Base-by-base conservation (phyloP, 2,888 invertebrate species). In the Drosophila histrio region DNA sequence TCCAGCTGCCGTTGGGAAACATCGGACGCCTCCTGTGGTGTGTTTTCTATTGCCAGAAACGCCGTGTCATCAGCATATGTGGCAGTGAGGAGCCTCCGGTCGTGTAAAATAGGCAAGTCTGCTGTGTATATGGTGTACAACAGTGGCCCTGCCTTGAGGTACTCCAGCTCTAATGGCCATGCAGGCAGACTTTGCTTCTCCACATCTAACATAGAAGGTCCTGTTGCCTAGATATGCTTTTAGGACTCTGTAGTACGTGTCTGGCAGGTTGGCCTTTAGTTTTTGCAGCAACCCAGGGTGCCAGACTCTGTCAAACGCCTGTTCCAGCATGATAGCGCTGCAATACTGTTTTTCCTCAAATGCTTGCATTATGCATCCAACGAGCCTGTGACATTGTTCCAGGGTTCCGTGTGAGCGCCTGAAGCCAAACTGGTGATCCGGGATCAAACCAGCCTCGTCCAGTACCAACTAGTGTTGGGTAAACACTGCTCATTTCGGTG, bases 401-500 rank as follows among this genome's bases (percentile, higher is more conserved):
- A 21, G 38, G 1, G 63, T 63, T 4, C 39, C 36, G 26, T 62
- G 54, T 1, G 38, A 43, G 3, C 47, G 41, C 30, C 54, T 54
- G 49, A 62, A 62, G 56, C 62, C 56, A 56, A 63, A 63, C 39
- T 58, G 63, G 52, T 53, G 47, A 47, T 58, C 39, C 15, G 64
- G n/a, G n/a, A n/a, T n/a, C n/a, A n/a, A n/a, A n/a, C n/a, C n/a
- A n/a, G n/a, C n/a, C n/a, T n/a, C n/a, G n/a, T n/a, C n/a, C n/a
- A n/a, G n/a, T n/a, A n/a, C n/a, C n/a, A n/a, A n/a, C n/a, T n/a
- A n/a, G n/a, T n/a, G n/a, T n/a, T n/a, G n/a, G n/a, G n/a, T n/a
- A n/a, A n/a, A n/a, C n/a, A n/a, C n/a, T n/a, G n/a, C n/a, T n/a
- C n/a, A n/a, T n/a, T n/a, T n/a, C n/a, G n/a, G n/a, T n/a, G n/a